Evolutionary conservation across 2,888 invertebrate species (phyloP).

Genomic region (Agrotis ipsilon): DNA sequence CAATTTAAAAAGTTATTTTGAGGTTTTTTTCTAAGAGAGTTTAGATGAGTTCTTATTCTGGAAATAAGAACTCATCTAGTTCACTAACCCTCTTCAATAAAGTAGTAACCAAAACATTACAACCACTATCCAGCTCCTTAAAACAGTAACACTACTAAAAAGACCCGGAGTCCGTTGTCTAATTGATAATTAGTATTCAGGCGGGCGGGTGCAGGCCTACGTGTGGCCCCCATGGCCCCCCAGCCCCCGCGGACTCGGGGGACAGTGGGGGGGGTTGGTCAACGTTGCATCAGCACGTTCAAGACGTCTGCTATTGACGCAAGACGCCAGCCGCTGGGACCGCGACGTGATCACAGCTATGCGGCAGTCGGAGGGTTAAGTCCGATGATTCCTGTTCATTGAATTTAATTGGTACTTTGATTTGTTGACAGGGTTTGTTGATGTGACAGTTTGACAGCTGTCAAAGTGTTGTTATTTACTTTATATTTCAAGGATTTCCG

Average conservation of each 20-base stretch:
- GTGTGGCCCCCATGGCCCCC: slow-evolving; percentile 73
- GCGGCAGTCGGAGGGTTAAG: slow-evolving; percentile 37
- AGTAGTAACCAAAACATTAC: slow-evolving; percentile 6
- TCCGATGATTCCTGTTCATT: slow-evolving; percentile 48
- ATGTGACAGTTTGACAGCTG: slow-evolving; percentile 16
- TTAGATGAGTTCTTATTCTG: too few relatives aligned
- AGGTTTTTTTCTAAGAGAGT: too few relatives aligned
- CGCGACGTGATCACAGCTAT: slow-evolving; percentile 74
- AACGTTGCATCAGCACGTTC: slow-evolving; percentile 77
- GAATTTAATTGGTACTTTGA: slow-evolving; percentile 59
- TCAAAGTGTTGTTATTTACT: slow-evolving; percentile 13
- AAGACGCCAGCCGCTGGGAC: slow-evolving; percentile 77
- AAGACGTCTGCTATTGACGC: slow-evolving; percentile 82
- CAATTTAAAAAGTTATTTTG: too few relatives aligned
- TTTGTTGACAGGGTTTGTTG: slow-evolving; percentile 28
- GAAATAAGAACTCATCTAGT: background rate
- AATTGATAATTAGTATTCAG: slow-evolving; percentile 89
- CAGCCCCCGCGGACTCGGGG: slow-evolving; percentile 62
- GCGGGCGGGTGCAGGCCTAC: slow-evolving; percentile 83
- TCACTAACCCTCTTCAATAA: background rate
- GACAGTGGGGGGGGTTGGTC: slow-evolving; percentile 66
- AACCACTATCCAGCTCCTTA: slow-evolving; percentile 15
- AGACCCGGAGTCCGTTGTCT: slow-evolving; percentile 62
- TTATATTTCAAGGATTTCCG: background rate
- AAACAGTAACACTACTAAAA: slow-evolving; percentile 46